These are phyloP conservation scores for Colinus virginianus DNA, from an alignment of 2,113 vertebrate species.

Conservation along the genomic window DNA sequence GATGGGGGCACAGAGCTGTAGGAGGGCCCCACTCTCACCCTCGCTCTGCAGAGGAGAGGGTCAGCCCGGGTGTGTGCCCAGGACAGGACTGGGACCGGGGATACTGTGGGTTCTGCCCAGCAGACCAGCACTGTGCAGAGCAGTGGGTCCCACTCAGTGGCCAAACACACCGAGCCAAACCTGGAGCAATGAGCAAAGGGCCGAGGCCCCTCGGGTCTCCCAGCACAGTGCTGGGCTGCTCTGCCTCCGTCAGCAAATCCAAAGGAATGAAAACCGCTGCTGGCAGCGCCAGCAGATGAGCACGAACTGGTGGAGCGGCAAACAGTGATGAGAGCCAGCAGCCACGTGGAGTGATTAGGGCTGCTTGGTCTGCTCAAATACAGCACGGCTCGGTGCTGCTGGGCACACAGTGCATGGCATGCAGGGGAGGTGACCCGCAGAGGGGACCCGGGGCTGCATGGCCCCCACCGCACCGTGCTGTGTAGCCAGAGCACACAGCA, in stretches of 20 bases:
- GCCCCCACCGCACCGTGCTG: fast-evolving
- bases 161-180: fast-evolving
- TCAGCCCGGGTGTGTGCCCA: not conserved
- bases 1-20: not conserved
- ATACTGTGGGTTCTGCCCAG: not conserved
- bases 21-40: not conserved
- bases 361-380: not conserved
- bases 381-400: fast-evolving
- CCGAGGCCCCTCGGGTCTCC: fast-evolving
- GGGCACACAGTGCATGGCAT: fast-evolving
- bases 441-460: fast-evolving
- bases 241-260: not conserved
- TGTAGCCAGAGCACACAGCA: fast-evolving
- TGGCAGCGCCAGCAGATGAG: fast-evolving
- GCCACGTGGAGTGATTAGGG: not conserved
- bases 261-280: not conserved
- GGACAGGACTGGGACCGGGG: not conserved
- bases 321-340: fast-evolving
- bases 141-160: too few relatives aligned
- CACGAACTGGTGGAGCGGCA: fast-evolving
- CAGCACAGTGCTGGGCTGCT: fast-evolving
- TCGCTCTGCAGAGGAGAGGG: not conserved
- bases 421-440: fast-evolving
- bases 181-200: fast-evolving
- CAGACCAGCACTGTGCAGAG: fast-evolving